These are phyloP conservation scores for Silurus meridionalis DNA, from an alignment of 2,113 vertebrate species.

Conservation along the genomic window DNA sequence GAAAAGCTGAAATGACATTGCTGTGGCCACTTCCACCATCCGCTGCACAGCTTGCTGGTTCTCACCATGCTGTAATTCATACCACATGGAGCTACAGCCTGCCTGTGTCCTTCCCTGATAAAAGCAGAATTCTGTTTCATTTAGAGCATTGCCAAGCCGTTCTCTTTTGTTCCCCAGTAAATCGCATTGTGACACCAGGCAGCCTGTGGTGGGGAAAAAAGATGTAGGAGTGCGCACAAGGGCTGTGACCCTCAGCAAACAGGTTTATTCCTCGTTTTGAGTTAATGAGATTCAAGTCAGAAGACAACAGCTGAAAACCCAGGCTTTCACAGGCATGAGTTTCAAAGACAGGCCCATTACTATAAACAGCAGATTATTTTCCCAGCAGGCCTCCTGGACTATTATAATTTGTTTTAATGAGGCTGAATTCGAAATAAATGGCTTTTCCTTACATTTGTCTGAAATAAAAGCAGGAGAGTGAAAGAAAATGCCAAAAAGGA, in stretches of 20 bases:
- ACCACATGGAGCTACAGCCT: slow-evolving; percentile 33
- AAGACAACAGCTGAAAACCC: slow-evolving; percentile 24
- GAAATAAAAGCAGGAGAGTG: slow-evolving; percentile 44
- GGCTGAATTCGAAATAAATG: slow-evolving; percentile 41
- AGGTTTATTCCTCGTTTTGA: slow-evolving; percentile 38
- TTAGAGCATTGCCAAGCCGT: slow-evolving; percentile 2
- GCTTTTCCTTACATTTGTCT: slow-evolving; percentile 41
- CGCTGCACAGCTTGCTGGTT: background rate
- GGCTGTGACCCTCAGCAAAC: slow-evolving; percentile 32
- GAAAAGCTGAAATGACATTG: slow-evolving; percentile 42
- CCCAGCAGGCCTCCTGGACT: slow-evolving; percentile 45
- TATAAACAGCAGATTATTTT: slow-evolving; percentile 44
- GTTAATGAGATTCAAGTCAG: slow-evolving; percentile 45
- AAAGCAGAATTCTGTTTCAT: slow-evolving; percentile 30
- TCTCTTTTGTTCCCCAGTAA: slow-evolving; percentile 13
- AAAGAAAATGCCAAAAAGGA: slow-evolving; percentile 43
- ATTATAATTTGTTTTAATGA: slow-evolving; percentile 48
- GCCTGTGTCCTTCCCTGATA: slow-evolving; percentile 25
- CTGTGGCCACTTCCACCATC: slow-evolving; percentile 23
- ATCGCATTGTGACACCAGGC: slow-evolving; percentile 26
- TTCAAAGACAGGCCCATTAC: slow-evolving; percentile 42
- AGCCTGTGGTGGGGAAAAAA: slow-evolving; percentile 15
- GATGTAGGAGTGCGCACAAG: slow-evolving; percentile 12
- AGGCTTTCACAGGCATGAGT: slow-evolving; percentile 15
- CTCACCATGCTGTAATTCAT: slow-evolving; percentile 18